Conservation (phyloP, 2,113 vertebrate genomes). For the Prietella phreatophila region DNA sequence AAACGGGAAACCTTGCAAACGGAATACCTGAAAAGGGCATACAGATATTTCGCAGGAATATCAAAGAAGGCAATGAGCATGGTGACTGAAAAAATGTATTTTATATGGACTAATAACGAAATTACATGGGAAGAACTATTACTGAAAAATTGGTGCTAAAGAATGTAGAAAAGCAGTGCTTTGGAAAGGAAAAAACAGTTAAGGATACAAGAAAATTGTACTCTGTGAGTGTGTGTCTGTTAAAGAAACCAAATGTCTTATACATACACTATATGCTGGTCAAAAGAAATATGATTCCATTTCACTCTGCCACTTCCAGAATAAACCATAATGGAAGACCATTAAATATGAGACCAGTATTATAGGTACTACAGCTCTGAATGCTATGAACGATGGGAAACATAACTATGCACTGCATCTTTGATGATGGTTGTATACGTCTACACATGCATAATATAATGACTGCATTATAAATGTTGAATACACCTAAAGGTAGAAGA, state of each 20-base stretch:
- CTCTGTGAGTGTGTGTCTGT: conserved; percentile 2
- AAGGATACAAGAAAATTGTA: not conserved
- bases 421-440: not conserved
- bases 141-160: conserved; percentile 11
- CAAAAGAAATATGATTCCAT: not conserved
- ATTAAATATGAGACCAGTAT: not conserved
- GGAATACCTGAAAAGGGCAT: conserved; percentile 40
- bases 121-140: conserved; percentile 6
- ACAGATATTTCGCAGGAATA: conserved; percentile 26
- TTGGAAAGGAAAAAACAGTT: conserved; percentile 4
- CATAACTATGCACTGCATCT: not conserved
- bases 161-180: not conserved
- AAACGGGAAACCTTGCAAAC: conserved; percentile 16
- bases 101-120: conserved; percentile 18
- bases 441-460: not conserved
- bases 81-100: not conserved
- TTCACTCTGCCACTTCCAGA: conserved; percentile 10
- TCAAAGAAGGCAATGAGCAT: conserved; percentile 24
- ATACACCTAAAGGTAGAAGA: not conserved
- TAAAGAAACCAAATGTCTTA: conserved; percentile 5
- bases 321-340: conserved; percentile 14
- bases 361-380: not conserved
- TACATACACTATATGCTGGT: not conserved
- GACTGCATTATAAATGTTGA: not conserved
- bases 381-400: not conserved